phyloP scores from a whole-genome alignment of 2,113 vertebrate species.

The Sigmodon hispidus region DNA sequence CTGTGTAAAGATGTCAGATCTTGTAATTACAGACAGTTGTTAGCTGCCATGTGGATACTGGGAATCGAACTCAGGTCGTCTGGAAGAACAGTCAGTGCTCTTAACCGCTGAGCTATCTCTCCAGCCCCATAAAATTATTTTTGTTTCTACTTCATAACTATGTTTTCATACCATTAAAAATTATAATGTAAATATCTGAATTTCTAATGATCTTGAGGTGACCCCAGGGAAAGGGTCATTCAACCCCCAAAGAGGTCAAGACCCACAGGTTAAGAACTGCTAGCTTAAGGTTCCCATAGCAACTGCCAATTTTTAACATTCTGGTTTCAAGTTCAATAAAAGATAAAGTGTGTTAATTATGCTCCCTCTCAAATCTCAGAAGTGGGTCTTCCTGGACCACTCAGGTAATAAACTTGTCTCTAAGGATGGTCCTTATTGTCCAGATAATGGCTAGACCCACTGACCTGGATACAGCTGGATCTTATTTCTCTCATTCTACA shows the following conservation, averaged over 20 bases:
- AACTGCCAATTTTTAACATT: not conserved
- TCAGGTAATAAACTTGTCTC: not conserved
- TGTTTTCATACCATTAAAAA: not conserved
- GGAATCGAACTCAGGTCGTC: no score
- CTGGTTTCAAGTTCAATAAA: not conserved
- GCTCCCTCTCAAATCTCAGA: not conserved
- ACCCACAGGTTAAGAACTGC: not conserved
- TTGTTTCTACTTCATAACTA: not conserved
- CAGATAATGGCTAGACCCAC: not conserved
- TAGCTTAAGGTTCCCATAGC: not conserved
- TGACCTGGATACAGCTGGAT: not conserved
- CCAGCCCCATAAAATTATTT: not conserved
- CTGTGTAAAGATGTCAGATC: no score
- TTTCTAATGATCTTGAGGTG: not conserved
- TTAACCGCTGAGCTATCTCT: no score
- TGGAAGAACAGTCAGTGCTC: no score
- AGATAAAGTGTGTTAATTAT: not conserved
- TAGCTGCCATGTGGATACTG: no score
- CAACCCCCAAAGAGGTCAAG: not conserved
- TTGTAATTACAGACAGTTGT: no score
- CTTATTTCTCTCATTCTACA: not conserved
- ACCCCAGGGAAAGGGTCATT: not conserved
- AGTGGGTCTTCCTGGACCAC: not conserved
- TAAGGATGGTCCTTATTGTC: not conserved
- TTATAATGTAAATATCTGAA: not conserved